phyloP scores from a whole-genome alignment of 2,888 invertebrate species.

The Nephrotoma appendiculata region DNA sequence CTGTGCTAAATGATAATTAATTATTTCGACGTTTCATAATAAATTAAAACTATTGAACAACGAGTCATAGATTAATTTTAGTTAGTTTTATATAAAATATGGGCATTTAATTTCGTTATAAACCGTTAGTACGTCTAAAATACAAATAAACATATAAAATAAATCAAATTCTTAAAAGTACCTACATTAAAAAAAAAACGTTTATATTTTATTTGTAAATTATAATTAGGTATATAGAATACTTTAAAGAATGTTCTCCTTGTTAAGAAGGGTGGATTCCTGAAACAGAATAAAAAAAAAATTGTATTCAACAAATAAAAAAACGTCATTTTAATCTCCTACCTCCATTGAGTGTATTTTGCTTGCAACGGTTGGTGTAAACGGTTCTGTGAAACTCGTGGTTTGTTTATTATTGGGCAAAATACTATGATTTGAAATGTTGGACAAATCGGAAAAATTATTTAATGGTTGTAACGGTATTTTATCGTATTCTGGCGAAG shows the following conservation, averaged over 20 bases:
- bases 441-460: background rate
- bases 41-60: too few relatives aligned
- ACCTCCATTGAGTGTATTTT: background rate
- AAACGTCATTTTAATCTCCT: background rate
- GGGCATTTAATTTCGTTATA: background rate
- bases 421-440: background rate
- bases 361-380: background rate
- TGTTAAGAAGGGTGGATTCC: background rate
- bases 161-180: background rate
- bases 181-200: background rate
- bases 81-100: too few relatives aligned
- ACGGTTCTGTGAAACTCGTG: background rate
- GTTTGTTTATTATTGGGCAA: background rate
- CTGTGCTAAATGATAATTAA: too few relatives aligned
- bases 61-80: too few relatives aligned
- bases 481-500: background rate
- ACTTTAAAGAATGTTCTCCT: background rate
- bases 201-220: background rate
- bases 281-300: background rate
- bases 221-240: background rate
- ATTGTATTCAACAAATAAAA: background rate
- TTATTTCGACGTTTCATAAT: too few relatives aligned
- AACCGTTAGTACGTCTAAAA: background rate
- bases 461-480: background rate
- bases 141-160: background rate